These are phyloP conservation scores for Drosophila testacea DNA, from an alignment of 2,888 invertebrate genomes.

Conservation along the genomic window DNA sequence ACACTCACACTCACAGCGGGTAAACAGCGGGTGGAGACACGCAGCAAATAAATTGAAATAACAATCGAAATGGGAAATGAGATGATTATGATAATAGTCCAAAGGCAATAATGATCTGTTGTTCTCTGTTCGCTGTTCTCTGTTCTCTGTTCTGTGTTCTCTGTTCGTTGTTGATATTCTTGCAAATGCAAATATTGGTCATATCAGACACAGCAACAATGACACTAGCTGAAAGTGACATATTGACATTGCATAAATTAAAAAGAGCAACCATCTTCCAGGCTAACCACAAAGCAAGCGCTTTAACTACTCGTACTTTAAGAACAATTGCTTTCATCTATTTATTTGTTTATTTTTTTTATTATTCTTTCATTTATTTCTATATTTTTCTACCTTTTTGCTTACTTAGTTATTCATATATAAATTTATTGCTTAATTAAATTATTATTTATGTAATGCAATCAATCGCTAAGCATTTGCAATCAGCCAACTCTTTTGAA, in stretches of 20 bases:
- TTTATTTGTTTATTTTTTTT: too few species aligned
- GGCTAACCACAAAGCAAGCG: too few species aligned
- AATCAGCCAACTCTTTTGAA: too few species aligned
- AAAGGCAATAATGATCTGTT: slow-evolving; percentile 11
- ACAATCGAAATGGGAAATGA: slow-evolving; percentile 41
- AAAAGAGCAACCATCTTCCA: background rate
- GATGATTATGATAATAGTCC: slow-evolving; percentile 27
- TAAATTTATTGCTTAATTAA: too few species aligned
- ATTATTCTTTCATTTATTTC: too few species aligned
- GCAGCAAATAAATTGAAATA: slow-evolving; percentile 37
- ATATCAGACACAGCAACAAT: slow-evolving; percentile 15
- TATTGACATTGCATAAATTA: background rate
- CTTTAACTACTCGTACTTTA: background rate
- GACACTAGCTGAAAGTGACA: slow-evolving; percentile 22
- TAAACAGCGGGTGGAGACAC: slow-evolving; percentile 19
- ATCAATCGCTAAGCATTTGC: too few species aligned
- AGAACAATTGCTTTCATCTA: background rate
- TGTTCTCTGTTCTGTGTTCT: background rate
- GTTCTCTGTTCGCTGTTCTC: background rate
- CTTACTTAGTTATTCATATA: too few species aligned
- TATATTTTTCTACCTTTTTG: too few species aligned
- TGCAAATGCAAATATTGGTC: slow-evolving; percentile 14
- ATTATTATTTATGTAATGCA: too few species aligned
- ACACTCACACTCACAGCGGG: slow-evolving; percentile 3
- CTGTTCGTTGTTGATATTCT: background rate